Base-by-base conservation (phyloP, 2,113 vertebrate species). In the Lamprotornis superbus region DNA sequence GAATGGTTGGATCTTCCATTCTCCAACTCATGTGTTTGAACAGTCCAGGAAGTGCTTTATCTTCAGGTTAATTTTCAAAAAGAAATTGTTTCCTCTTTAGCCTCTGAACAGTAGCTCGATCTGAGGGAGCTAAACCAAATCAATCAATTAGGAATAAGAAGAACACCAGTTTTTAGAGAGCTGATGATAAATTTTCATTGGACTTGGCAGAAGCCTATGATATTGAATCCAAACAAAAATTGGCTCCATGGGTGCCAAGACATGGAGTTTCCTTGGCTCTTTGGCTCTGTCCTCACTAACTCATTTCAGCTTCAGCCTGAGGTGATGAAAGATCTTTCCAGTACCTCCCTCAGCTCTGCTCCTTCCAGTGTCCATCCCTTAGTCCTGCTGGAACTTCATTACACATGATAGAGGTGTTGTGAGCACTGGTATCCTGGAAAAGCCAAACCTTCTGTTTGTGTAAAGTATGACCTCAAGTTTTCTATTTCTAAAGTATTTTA, bases 1-100 rank as follows among this genome's bases (percentile, higher is more conserved):
- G 25, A 19, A 65, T 0, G 7, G 28, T 0, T 2, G 2, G 3
- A 5, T 13, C 20, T 64, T 33, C 64, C 22, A 13, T 56, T 56
- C 69, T 35, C 2, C 59, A 65, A 3, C 53, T 75, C 35, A 5
- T 52, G 50, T 52, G 33, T 13, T 73, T 7, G 4, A 61, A 33
- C 11, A 67, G 24, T 2, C 18, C 50, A 42, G 4, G 15, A 30
- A 20, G 5, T 9, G 30, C 11, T 60, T 64, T 40, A 33, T 60
- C 35, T 55, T 56, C 33, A 74, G 65, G 81, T 57, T 44, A 67
- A 47, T 56, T 79, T 74, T 55, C 40, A 4, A 67, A 42, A 35
- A 85, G 50, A 60, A 87, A 46, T 7, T 0, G 2, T 92, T 84
- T 68, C 17, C 44, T 27, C 55, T 77, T 87, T 35, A 35, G 33